Base-by-base conservation (phyloP, 1,140 invertebrate species). In the Amphibalanus amphitrite region DNA sequence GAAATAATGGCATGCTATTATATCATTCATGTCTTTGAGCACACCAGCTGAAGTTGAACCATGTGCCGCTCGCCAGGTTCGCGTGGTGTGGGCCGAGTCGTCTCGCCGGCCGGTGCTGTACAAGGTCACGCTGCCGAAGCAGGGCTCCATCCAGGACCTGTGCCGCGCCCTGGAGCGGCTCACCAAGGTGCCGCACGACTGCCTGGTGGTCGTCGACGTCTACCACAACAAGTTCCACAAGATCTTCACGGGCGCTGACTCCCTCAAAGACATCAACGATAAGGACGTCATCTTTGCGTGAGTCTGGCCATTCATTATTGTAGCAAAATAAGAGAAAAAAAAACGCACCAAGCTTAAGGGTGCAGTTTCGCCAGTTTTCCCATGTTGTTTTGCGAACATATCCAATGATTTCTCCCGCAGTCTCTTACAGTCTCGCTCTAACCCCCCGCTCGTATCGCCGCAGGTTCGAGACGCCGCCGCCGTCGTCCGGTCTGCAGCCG, bases 191-290 rank as follows among this genome's bases (percentile, higher is more conserved):
- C 77, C 79, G 59, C 72, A 78, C 33, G 76, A 80, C 64, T 40
- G 78, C 29, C 72, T 86, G 78, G 75, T 82, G 64, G 82, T 85
- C 28, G 79, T 82, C 69, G 83, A 85, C 75, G 79, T 85, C 0
- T 82, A 80, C 71, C 83, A 82, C 76, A 79, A 81, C 74, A 79
- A 81, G 71, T 82, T 85, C 73, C 82, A 84, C 76, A 84, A 83
- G 76, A 76, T 84, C 28, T 85, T 81, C 75, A 72, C 74, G 28
- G 72, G 73, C 29, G 79, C 82, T 23, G 83, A 85, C 69, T 71
- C 72, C 6, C 73, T 85, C 0, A 79, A 75, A 71, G 76, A 79
- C 71, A 84, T 85, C 67, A 74, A 80, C 71, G 83, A 84, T 67
- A 79, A 80, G 72, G 83, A 85, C 78, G 79, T 81, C 71, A 83